phyloP scores from a whole-genome alignment of 1,140 invertebrate species.

The Achatina immaculata region DNA sequence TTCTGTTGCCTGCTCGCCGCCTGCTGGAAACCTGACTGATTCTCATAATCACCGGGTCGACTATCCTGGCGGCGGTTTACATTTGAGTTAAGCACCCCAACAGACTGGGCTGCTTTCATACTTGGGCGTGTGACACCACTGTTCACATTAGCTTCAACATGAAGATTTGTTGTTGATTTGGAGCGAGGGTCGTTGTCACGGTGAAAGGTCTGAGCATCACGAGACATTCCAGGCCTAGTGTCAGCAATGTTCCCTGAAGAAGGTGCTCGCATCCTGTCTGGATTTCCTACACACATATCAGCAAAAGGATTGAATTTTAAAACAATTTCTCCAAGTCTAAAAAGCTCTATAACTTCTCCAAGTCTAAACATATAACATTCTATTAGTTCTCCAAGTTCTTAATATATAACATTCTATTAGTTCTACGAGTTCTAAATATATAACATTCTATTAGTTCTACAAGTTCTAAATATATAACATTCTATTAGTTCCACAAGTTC shows the following conservation, averaged over 20 bases:
- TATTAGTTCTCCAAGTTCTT: no score
- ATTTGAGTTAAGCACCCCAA: constrained; percentile 54
- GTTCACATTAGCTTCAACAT: constrained; percentile 58
- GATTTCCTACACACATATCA: constrained; percentile 52
- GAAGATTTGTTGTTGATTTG: constrained; percentile 64
- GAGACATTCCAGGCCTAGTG: background rate
- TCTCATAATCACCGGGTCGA: constrained; percentile 60
- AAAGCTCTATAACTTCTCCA: no score
- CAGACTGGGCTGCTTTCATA: constrained; percentile 60
- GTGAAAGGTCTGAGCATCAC: constrained; percentile 42
- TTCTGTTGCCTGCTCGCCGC: background rate
- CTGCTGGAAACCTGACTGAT: constrained; percentile 49
- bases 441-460: no score
- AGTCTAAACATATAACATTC: no score
- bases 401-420: no score
- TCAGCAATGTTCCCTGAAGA: constrained; percentile 45
- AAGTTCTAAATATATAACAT: no score
- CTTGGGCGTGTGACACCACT: constrained; percentile 37
- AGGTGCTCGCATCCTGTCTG: constrained; percentile 49
- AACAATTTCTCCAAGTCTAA: no score
- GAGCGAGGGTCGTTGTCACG: constrained; percentile 54
- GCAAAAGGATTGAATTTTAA: background rate
- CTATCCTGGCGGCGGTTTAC: constrained; percentile 46
- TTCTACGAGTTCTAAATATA: no score
- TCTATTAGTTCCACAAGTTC: no score